These are phyloP conservation scores for Tachina fera DNA, from an alignment of 2,888 invertebrate species.

Conservation along the genomic window DNA sequence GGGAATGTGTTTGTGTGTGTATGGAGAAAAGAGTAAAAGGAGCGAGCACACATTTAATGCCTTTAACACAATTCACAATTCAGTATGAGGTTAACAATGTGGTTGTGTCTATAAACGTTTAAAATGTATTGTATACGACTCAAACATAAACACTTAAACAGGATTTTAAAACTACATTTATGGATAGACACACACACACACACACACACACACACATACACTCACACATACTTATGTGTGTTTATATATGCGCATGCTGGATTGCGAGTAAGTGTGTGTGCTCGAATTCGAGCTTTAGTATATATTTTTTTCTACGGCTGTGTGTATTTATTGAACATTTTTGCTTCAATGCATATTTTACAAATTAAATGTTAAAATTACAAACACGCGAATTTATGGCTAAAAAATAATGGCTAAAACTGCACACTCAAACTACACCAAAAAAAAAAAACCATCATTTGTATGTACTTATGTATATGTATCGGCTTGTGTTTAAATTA, in stretches of 20 bases:
- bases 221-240: no score
- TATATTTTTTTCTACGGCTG: slow-evolving; percentile 43
- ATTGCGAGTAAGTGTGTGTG: slow-evolving; percentile 11
- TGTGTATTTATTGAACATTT: slow-evolving; percentile 75
- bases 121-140: slow-evolving; percentile 55
- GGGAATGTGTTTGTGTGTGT: not conserved
- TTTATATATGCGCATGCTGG: not conserved
- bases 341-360: slow-evolving; percentile 74
- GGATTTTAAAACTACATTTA: slow-evolving; percentile 31
- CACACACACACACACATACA: not conserved
- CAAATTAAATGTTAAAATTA: slow-evolving; percentile 73
- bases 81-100: slow-evolving; percentile 69
- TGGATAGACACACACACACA: not conserved
- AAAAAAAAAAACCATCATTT: not conserved
- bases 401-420: slow-evolving; percentile 61
- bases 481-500: not conserved
- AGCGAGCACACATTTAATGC: slow-evolving; percentile 47
- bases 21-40: not conserved
- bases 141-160: slow-evolving; percentile 15
- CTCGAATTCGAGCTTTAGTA: slow-evolving; percentile 19
- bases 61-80: slow-evolving; percentile 52
- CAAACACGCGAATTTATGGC: slow-evolving; percentile 73
- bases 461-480: not conserved
- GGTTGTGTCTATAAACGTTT: slow-evolving; percentile 70
- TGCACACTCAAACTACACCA: slow-evolving; percentile 30